Evolutionary conservation across 2,888 invertebrate genomes (phyloP).

Genomic region (Amorpha juglandis): DNA sequence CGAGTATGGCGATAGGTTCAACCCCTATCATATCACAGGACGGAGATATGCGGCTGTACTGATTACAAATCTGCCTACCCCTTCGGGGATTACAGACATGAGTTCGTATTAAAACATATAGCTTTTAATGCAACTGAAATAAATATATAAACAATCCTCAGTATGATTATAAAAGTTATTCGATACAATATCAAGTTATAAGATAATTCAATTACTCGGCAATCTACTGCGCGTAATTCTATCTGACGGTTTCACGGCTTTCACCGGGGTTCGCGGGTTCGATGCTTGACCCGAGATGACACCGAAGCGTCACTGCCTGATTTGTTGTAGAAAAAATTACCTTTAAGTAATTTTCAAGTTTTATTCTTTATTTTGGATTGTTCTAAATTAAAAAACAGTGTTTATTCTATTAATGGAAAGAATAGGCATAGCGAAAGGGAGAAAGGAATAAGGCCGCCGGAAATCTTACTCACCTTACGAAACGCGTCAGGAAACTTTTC

Average conservation of each 20-base stretch:
- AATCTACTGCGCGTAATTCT: constrained; percentile 51
- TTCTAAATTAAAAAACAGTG: background rate
- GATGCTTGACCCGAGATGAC: constrained; percentile 50
- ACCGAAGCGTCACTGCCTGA: constrained; percentile 4
- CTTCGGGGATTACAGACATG: too few relatives aligned
- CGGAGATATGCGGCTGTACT: too few relatives aligned
- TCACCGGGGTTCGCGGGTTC: constrained; percentile 67
- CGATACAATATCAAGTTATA: constrained; percentile 22
- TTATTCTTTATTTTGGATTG: background rate
- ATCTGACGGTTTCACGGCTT: constrained; percentile 60
- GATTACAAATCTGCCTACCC: too few relatives aligned
- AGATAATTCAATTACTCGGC: constrained; percentile 33
- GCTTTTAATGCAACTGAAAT: background rate
- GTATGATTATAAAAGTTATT: background rate
- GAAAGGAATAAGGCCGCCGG: too few relatives aligned
- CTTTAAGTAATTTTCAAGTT: too few relatives aligned
- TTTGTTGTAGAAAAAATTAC: constrained; percentile 4
- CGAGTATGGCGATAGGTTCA: too few relatives aligned
- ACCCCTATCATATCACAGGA: too few relatives aligned
- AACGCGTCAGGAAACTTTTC: too few relatives aligned
- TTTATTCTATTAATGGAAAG: too few relatives aligned
- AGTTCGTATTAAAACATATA: background rate
- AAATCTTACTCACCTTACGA: too few relatives aligned
- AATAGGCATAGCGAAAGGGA: too few relatives aligned
- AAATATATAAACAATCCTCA: background rate